A percentile compares a stretch with the other conserved stretches of the same genome.
These are phyloP conservation scores for Sitophilus oryzae DNA, from an alignment of 1,140 invertebrate species.

Conservation along the genomic window DNA sequence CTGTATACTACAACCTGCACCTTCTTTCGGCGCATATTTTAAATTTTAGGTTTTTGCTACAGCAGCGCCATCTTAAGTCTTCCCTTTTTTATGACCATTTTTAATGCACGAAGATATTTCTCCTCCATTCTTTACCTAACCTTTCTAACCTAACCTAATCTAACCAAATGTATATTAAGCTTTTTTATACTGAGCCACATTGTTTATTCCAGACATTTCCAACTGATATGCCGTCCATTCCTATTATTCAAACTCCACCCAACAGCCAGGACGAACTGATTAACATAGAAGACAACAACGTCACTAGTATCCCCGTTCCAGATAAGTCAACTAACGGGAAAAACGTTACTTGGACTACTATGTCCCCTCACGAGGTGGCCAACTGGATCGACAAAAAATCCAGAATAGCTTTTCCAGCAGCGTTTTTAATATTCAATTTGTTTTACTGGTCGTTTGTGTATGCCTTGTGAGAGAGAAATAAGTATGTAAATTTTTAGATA, in stretches of 20 bases:
- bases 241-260: slow-evolving; percentile 58
- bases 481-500: too few relatives aligned
- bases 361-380: slow-evolving; percentile 80
- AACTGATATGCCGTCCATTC: slow-evolving; percentile 42
- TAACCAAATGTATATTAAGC: too few relatives aligned
- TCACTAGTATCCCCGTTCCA: slow-evolving; percentile 31
- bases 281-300: slow-evolving; percentile 26
- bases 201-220: slow-evolving; percentile 56
- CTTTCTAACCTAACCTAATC: too few relatives aligned
- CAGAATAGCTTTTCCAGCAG: slow-evolving; percentile 67
- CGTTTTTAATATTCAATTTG: slow-evolving; percentile 76
- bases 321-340: slow-evolving; percentile 19
- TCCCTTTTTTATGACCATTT: too few relatives aligned
- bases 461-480: slow-evolving; percentile 25
- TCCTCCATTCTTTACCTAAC: too few relatives aligned
- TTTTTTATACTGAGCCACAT: slow-evolving; percentile 3
- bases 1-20: too few relatives aligned
- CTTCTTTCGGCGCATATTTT: too few relatives aligned
- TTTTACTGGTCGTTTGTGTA: slow-evolving; percentile 78
- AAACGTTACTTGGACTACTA: slow-evolving; percentile 59
- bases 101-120: too few relatives aligned
- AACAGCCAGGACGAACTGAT: slow-evolving; percentile 57
- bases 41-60: too few relatives aligned
- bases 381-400: slow-evolving; percentile 80
- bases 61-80: too few relatives aligned